phyloP scores from a whole-genome alignment of 1,140 invertebrate species.

The Antheraea mylitta region DNA sequence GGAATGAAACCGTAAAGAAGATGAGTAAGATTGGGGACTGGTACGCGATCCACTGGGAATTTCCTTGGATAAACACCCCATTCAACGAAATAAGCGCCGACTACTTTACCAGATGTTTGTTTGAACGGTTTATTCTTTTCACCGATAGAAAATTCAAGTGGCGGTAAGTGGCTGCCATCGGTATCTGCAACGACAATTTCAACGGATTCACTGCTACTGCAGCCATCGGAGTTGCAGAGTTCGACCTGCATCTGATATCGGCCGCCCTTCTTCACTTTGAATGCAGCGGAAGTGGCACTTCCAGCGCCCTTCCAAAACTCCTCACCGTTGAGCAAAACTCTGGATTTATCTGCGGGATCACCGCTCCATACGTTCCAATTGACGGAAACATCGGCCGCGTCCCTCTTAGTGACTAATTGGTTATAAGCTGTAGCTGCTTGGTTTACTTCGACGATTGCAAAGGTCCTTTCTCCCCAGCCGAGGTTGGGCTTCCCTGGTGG shows the following conservation, averaged over 20 bases:
- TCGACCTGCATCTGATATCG: slow-evolving; percentile 64
- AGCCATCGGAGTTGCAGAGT: slow-evolving; percentile 64
- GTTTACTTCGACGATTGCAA: slow-evolving; percentile 71
- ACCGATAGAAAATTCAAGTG: slow-evolving; percentile 51
- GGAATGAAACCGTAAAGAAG: slow-evolving; percentile 71
- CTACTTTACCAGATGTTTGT: slow-evolving; percentile 69
- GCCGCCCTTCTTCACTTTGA: slow-evolving; percentile 67
- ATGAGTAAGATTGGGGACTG: slow-evolving; percentile 66
- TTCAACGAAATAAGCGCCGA: slow-evolving; percentile 72
- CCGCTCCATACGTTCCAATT: slow-evolving; percentile 71
- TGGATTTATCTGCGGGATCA: slow-evolving; percentile 53
- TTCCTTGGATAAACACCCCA: slow-evolving; percentile 72
- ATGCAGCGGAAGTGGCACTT: slow-evolving; percentile 50
- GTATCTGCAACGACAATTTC: slow-evolving; percentile 70
- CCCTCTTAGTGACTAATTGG: slow-evolving; percentile 59
- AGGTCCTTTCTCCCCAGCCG: slow-evolving; percentile 67
- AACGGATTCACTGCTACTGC: slow-evolving; percentile 54
- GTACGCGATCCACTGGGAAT: slow-evolving; percentile 65
- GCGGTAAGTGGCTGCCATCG: slow-evolving; percentile 67
- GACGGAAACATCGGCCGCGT: slow-evolving; percentile 62
- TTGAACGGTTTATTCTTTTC: slow-evolving; percentile 70
- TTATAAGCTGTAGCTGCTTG: slow-evolving; percentile 71
- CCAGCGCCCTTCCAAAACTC: slow-evolving; percentile 61
- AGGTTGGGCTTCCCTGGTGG: slow-evolving; percentile 63
- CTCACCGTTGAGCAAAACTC: slow-evolving; percentile 54